Evolutionary conservation across 2,113 vertebrate genomes (phyloP).

Genomic region (Heterocephalus glaber): DNA sequence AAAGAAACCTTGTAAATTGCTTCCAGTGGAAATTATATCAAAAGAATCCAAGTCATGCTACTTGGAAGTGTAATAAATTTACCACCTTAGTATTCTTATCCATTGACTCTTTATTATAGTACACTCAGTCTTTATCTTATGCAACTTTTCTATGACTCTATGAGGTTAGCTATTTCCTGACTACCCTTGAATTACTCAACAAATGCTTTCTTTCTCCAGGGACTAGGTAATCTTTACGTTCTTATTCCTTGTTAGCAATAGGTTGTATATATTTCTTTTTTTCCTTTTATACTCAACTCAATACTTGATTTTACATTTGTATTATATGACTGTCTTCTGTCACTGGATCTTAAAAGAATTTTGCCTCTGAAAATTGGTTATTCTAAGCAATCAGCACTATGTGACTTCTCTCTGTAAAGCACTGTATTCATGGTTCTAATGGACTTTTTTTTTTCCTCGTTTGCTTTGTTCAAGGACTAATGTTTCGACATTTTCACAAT

Average conservation of each 20-base stretch:
- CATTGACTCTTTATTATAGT: neutral
- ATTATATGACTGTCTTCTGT: neutral
- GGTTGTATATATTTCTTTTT: constrained; percentile 2
- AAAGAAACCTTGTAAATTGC: constrained; percentile 38
- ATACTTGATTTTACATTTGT: constrained; percentile 46
- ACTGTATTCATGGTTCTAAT: neutral
- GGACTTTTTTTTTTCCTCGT: constrained; percentile 40
- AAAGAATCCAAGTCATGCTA: neutral
- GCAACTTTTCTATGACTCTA: neutral
- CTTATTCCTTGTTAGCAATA: neutral
- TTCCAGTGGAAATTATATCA: constrained; percentile 41
- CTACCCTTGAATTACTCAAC: constrained; percentile 28
- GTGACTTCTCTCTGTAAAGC: neutral
- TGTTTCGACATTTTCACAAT: constrained; percentile 39
- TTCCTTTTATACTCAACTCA: constrained; percentile 37
- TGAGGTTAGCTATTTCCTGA: constrained; percentile 50
- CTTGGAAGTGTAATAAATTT: constrained; percentile 14
- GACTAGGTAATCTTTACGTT: constrained; percentile 40
- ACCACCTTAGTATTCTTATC: neutral
- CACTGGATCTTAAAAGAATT: constrained; percentile 48
- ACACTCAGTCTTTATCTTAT: neutral
- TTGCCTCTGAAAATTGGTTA: constrained; percentile 50
- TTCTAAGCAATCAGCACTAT: neutral
- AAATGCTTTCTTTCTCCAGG: constrained; percentile 17
- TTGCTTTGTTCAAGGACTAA: constrained; percentile 78